A percentile compares a stretch with the other conserved stretches of the same genome.
These are phyloP conservation scores for Eupeodes corollae DNA, from an alignment of 1,140 invertebrate species.

Conservation along the genomic window DNA sequence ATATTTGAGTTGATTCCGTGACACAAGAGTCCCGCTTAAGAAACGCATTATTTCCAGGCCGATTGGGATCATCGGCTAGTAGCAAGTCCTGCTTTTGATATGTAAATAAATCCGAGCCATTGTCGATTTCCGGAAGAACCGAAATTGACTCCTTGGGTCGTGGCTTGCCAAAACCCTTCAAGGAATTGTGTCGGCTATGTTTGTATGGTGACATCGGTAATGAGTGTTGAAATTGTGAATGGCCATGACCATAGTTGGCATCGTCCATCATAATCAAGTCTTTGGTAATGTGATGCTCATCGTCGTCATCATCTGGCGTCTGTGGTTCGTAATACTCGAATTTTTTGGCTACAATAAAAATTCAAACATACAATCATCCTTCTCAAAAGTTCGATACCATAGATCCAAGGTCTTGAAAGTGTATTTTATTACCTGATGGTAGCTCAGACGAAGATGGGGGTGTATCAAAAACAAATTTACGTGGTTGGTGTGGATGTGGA, in stretches of 20 bases:
- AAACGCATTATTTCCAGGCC: background rate
- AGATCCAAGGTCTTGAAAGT: background rate
- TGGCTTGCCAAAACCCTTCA: too few relatives aligned
- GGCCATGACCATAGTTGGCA: background rate
- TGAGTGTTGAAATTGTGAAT: too few relatives aligned
- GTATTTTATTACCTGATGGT: background rate
- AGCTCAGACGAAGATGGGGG: background rate
- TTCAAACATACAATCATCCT: background rate
- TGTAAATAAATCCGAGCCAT: too few relatives aligned
- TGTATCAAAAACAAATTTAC: slow-evolving; percentile 35
- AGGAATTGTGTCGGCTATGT: too few relatives aligned
- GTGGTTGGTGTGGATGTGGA: slow-evolving; percentile 27
- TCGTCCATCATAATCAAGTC: background rate
- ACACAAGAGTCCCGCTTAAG: slow-evolving; percentile 32
- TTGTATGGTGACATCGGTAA: background rate
- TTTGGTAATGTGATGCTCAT: background rate
- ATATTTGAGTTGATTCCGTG: slow-evolving; percentile 32
- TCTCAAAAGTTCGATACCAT: background rate
- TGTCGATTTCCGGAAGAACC: too few relatives aligned
- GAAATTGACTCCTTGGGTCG: too few relatives aligned
- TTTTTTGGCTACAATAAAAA: slow-evolving; percentile 14
- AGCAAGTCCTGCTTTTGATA: background rate
- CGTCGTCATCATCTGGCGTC: slow-evolving; percentile 25
- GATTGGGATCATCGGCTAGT: background rate
- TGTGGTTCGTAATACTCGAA: slow-evolving; percentile 36